These are phyloP conservation scores for Thryonomys swinderianus DNA, from an alignment of 2,113 vertebrate species.

Conservation along the genomic window DNA sequence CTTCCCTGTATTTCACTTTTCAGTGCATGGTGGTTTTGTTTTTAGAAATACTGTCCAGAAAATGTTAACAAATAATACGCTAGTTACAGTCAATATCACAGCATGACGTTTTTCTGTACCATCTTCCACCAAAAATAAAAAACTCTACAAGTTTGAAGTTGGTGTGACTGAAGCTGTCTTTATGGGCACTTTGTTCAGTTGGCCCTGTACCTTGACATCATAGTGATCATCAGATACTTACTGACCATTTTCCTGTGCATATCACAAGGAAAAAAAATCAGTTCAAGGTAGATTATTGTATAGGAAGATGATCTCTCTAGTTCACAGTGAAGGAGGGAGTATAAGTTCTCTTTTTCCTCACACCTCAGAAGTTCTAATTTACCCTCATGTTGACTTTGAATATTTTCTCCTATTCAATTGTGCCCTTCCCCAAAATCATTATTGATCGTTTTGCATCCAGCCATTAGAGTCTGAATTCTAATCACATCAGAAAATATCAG, in stretches of 20 bases:
- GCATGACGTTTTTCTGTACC: neutral
- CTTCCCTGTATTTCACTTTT: neutral
- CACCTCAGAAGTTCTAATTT: neutral
- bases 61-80: constrained; percentile 2
- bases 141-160: neutral
- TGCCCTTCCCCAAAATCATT: neutral
- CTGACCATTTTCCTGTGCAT: neutral
- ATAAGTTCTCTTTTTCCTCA: neutral
- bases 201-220: neutral
- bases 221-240: neutral
- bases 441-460: neutral
- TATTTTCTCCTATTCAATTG: neutral
- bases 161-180: neutral
- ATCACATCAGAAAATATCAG: neutral
- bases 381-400: neutral
- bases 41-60: constrained; percentile 10
- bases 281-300: neutral
- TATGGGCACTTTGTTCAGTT: neutral
- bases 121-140: neutral
- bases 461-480: neutral
- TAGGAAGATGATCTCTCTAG: neutral
- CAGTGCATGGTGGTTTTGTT: neutral
- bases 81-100: neutral
- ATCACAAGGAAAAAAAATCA: neutral
- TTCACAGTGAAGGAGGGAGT: constrained; percentile 49